Percentiles rank a stretch among this genome's conserved stretches.
These are phyloP conservation scores for Artibeus lituratus DNA, from an alignment of 2,797 vertebrate genomes.

Conservation along the genomic window DNA sequence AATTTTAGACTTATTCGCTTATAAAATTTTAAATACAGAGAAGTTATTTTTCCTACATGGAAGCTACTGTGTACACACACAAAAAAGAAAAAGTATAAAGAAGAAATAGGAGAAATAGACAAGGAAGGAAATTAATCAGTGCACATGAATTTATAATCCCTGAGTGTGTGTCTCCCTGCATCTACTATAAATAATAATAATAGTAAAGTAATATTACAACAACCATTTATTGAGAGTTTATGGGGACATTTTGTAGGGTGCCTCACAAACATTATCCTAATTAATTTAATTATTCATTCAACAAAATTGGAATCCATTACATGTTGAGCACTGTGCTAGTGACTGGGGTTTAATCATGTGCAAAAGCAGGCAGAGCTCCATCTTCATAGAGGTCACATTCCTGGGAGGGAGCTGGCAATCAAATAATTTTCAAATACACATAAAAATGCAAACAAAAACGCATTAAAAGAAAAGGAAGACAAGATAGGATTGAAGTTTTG, in stretches of 20 bases:
- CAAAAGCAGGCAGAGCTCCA: not conserved
- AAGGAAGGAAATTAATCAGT: not conserved
- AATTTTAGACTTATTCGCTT: not conserved
- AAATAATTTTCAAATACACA: not conserved
- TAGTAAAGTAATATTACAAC: not conserved
- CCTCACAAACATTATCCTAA: not conserved
- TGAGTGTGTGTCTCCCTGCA: not conserved
- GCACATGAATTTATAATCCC: not conserved
- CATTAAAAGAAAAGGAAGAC: not conserved
- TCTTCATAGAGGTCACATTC: not conserved
- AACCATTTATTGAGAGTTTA: not conserved
- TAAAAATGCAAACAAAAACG: not conserved
- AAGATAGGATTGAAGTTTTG: not conserved
- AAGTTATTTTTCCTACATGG: not conserved
- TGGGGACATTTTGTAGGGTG: not conserved
- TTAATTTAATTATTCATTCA: slow-evolving; percentile 11
- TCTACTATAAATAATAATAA: not conserved
- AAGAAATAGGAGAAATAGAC: not conserved
- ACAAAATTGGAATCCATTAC: not conserved
- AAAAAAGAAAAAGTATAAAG: not conserved
- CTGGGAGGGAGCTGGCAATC: not conserved
- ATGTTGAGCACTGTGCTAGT: not conserved
- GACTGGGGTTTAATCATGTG: not conserved
- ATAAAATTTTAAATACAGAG: not conserved
- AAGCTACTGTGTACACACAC: not conserved